phyloP scores from a whole-genome alignment of 2,797 vertebrate species.

The Centropyge bicolor region DNA sequence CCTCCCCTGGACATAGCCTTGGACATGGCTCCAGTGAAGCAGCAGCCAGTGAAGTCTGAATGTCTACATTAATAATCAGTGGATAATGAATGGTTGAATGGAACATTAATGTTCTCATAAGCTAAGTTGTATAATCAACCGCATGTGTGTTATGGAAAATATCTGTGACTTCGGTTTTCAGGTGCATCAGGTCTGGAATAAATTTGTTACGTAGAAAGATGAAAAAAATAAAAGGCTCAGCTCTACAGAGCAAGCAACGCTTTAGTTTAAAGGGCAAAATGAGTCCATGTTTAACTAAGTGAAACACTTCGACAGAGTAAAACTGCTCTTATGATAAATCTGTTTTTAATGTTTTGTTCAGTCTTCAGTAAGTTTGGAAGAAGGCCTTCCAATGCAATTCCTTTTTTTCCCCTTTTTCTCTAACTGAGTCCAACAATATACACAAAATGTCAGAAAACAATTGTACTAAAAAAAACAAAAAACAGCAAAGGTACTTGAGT shows the following conservation, averaged over 20 bases:
- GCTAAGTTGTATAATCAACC: too few relatives aligned
- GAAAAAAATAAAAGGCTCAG: background rate
- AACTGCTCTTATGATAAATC: background rate
- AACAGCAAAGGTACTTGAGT: background rate
- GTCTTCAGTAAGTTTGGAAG: background rate
- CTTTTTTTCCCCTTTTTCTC: background rate
- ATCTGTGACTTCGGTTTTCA: too few relatives aligned
- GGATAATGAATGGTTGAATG: background rate
- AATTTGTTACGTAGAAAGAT: background rate
- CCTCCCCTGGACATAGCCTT: background rate
- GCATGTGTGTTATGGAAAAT: too few relatives aligned
- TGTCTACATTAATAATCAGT: background rate
- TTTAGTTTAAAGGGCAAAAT: background rate
- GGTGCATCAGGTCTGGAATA: background rate
- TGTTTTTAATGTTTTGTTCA: too few relatives aligned
- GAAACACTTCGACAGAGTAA: background rate
- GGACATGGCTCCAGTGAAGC: background rate
- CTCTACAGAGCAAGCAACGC: background rate
- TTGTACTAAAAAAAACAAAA: background rate
- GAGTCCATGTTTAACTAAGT: background rate
- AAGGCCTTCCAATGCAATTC: background rate
- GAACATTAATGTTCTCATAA: background rate
- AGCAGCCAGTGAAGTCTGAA: slow-evolving; percentile 3
- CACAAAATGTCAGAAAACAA: background rate
- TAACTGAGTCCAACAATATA: background rate